Base-by-base conservation (phyloP, 2,888 invertebrate genomes). In the Orthosia incerta region DNA sequence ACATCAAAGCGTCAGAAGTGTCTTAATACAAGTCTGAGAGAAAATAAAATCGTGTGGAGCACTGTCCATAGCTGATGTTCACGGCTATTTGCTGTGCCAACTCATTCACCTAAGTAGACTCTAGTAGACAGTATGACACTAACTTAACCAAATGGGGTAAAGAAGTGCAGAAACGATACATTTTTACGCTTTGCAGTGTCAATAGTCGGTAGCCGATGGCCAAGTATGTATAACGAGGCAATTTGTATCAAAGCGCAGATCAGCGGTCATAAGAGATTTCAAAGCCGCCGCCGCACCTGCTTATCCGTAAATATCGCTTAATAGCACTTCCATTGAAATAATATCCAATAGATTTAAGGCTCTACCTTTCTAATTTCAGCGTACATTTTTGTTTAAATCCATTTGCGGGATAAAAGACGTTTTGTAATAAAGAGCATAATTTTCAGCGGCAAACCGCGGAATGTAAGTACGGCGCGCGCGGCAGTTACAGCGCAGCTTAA, bases 211-310 rank as follows among this genome's bases (percentile, higher is more conserved):
- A 81, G 78, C 66, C 76, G 75, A 86, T 80, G 83, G 84, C 81
- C 82, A 86, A 83, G 87, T 86, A 87, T 87, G 84, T 86, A 81
- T 92, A 94, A 94, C 91, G 91, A 94, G 91, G 90, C 91, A 93
- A 93, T 94, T 94, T 94, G 93, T 94, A 93, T 92, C 93, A 93
- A 92, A 93, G 93, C 89, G 88, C 89, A 89, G 92, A 94, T 93
- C 92, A 90, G 86, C 86, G 87, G 88, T 88, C 91, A 89, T 92
- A 91, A 89, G 86, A 86, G 84, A 83, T 89, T 89, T 92, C 94
- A 94, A 95, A 95, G 94, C 88, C 74, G 85, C 94, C 93, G 94
- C 93, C 92, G 93, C 95, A 94, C 92, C 93, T 94, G 93, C 93
- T 94, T 93, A 93, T 89, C 89, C 89, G 88, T 91, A 93, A 92